Conservation (phyloP, 2,113 vertebrate genomes). For the Camarhynchus parvulus region DNA sequence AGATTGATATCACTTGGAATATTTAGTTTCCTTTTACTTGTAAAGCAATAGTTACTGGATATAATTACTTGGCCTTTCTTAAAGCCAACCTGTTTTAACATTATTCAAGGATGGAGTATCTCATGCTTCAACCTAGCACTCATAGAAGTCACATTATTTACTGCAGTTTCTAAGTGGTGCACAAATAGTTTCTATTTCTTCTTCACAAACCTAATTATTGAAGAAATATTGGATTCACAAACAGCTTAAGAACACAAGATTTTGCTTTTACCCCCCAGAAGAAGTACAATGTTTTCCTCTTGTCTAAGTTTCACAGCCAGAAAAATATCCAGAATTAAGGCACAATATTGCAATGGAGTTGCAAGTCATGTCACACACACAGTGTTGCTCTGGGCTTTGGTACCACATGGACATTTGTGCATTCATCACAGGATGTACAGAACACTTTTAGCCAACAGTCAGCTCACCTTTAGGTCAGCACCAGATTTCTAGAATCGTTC, state of each 20-base stretch:
- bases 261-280: background rate
- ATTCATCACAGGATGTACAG: background rate
- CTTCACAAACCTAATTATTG: background rate
- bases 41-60: background rate
- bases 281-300: background rate
- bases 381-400: background rate
- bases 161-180: background rate
- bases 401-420: background rate
- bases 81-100: background rate
- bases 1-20: background rate
- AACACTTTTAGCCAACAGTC: background rate
- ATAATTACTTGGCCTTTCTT: background rate
- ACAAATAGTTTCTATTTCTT: background rate
- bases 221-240: background rate
- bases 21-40: background rate
- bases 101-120: background rate
- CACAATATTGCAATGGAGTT: background rate
- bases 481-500: background rate
- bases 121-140: background rate
- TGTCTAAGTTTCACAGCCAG: background rate
- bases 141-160: background rate
- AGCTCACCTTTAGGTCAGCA: background rate
- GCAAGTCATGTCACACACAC: too few relatives aligned
- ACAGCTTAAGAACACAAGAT: accelerated
- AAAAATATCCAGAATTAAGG: background rate